Evolutionary conservation across 2,113 vertebrate genomes (phyloP), one percentile per base, ranked within the genome.

Genomic region (Chionis minor): DNA sequence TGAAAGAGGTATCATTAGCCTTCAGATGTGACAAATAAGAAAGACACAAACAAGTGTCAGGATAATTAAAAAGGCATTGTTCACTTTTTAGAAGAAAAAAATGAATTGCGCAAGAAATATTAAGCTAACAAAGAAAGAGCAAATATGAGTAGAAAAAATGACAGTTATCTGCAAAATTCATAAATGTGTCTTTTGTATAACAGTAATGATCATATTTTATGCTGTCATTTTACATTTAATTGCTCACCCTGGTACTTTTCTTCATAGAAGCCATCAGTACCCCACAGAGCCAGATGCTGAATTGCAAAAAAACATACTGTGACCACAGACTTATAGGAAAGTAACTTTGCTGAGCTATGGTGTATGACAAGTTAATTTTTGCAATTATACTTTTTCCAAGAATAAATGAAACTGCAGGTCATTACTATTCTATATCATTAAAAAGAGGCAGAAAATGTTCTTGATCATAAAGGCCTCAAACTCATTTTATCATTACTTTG

Each of bases 161-260:
- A 98, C 98, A 99, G 98, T 98, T 98, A 99, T 99, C 98, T 99
- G 98, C 98, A 99, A 99, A 98, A 98, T 98, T 99, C 98, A 98
- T 99, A 99, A 99, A 99, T 98, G 98, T 99, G 98, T 98, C 98
- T 99, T 99, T 99, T 98, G 98, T 98, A 97, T 97, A 98, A 98
- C 97, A 95, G 97, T 98, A 99, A 99, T 99, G 98, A 99, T 98
- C 99, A 98, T 99, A 99, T 99, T 98, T 98, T 98, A 98, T 98
- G 97, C 98, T 98, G 98, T 98, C 98, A 98, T 96, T 98, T 97
- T 98, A 98, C 98, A 98, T 98, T 98, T 98, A 98, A 99, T 98
- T 98, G 98, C 98, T 98, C 98, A 97, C 98, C 97, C 98, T 97
- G 96, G 98, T 98, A 98, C 98, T 98, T 98, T 98, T 98, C 98